Conservation (phyloP, 1,140 invertebrate species). For the Drosophila nebulosa region DNA sequence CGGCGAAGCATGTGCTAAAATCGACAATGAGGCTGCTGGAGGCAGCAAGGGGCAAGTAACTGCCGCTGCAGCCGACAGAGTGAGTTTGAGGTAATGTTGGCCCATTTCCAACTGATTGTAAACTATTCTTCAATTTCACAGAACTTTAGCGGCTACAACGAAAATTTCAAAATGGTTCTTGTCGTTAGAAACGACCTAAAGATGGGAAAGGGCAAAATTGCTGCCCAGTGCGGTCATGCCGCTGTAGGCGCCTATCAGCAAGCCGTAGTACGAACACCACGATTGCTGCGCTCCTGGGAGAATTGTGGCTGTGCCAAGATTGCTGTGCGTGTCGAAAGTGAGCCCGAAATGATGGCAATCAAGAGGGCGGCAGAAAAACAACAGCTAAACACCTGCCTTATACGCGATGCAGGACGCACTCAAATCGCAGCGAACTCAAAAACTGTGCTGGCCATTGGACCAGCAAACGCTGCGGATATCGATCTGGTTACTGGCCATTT, state of each 20-base stretch:
- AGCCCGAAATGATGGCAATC: conserved; percentile 86
- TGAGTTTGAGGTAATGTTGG: conserved; percentile 12
- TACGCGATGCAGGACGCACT: conserved; percentile 94
- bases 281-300: conserved; percentile 88
- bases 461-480: conserved; percentile 87
- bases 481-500: conserved; percentile 93
- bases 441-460: conserved; percentile 96
- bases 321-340: conserved; percentile 87
- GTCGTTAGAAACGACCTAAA: conserved; percentile 94
- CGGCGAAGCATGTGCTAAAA: conserved; percentile 47
- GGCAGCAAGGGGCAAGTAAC: conserved; percentile 15
- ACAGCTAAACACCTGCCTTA: conserved; percentile 87
- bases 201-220: conserved; percentile 97
- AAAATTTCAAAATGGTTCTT: conserved; percentile 90
- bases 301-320: conserved; percentile 91
- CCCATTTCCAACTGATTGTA: background rate
- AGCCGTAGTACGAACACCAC: conserved; percentile 84
- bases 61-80: conserved; percentile 45
- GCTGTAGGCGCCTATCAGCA: conserved; percentile 90
- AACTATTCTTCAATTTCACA: background rate
- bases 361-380: conserved; percentile 85
- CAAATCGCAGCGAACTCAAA: conserved; percentile 92
- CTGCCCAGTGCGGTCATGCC: conserved; percentile 95
- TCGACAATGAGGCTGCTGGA: conserved; percentile 20
- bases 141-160: conserved; percentile 75